These are phyloP conservation scores for Sparidentex hasta DNA, from an alignment of 2,797 vertebrate genomes.

Conservation along the genomic window DNA sequence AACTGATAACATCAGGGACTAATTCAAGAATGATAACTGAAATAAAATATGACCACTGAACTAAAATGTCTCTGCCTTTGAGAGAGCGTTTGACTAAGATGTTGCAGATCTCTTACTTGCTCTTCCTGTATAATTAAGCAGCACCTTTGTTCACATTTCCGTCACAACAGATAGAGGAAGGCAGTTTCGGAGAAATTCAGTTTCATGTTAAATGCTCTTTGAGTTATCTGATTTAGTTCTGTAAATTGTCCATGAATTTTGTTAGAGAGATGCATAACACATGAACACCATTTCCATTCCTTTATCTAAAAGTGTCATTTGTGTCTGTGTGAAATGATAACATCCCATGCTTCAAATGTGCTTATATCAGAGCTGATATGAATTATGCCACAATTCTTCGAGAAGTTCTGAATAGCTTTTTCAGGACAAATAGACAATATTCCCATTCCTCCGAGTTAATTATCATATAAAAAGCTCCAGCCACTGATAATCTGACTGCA, in stretches of 20 bases:
- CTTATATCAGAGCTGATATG: slow-evolving; percentile 62
- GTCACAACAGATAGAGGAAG: slow-evolving; percentile 1
- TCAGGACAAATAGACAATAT: slow-evolving; percentile 77
- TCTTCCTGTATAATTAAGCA: slow-evolving; percentile 39
- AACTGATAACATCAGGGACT: neutral
- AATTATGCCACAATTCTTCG: slow-evolving; percentile 62
- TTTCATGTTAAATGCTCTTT: slow-evolving; percentile 46
- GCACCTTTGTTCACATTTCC: slow-evolving; percentile 44
- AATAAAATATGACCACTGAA: slow-evolving; percentile 14
- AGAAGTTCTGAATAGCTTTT: slow-evolving; percentile 71
- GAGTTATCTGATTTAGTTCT: slow-evolving; percentile 60
- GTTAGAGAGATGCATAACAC: slow-evolving; percentile 51
- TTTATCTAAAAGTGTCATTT: slow-evolving; percentile 62
- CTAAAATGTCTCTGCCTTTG: neutral
- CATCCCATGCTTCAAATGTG: slow-evolving; percentile 56
- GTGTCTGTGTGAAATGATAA: slow-evolving; percentile 59
- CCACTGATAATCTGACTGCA: slow-evolving; percentile 72
- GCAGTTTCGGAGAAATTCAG: slow-evolving; percentile 20
- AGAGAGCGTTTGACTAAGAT: slow-evolving; percentile 26
- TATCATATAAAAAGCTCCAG: slow-evolving; percentile 81
- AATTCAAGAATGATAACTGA: slow-evolving; percentile 1
- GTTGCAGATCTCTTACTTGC: slow-evolving; percentile 4
- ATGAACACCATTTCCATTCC: slow-evolving; percentile 44
- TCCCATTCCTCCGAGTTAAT: slow-evolving; percentile 76
- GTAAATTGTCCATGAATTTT: slow-evolving; percentile 58